phyloP scores from a whole-genome alignment of 92 coral and sea anemone genomes.

The Galaxea fascicularis region DNA sequence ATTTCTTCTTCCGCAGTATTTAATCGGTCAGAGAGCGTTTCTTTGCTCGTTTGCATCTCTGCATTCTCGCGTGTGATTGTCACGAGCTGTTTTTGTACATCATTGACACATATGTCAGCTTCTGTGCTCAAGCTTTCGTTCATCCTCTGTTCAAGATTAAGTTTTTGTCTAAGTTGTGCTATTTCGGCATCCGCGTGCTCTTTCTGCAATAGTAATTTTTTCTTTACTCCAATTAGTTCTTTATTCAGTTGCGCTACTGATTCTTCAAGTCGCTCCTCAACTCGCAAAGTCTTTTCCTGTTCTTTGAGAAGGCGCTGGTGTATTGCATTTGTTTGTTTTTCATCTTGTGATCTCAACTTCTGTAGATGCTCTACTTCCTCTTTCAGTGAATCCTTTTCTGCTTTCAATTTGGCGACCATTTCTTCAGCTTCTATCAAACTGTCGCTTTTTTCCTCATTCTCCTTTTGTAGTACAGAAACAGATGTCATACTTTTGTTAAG shows the following conservation, averaged over 20 bases:
- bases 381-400: constrained; percentile 57
- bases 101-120: constrained; percentile 79
- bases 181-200: constrained; percentile 72
- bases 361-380: constrained; percentile 56
- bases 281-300: constrained; percentile 49
- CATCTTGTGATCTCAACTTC: constrained; percentile 46
- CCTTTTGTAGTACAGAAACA: constrained; percentile 11
- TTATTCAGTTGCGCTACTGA: constrained; percentile 66
- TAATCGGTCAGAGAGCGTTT: constrained; percentile 57
- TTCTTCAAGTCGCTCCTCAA: constrained; percentile 72
- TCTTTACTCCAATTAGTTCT: constrained; percentile 65
- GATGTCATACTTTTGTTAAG: constrained; percentile 27
- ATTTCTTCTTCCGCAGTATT: constrained; percentile 70
- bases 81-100: constrained; percentile 69
- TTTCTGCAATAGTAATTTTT: constrained; percentile 48
- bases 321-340: constrained; percentile 55
- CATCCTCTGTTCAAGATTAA: constrained; percentile 68
- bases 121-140: constrained; percentile 84
- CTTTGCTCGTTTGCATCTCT: constrained; percentile 61
- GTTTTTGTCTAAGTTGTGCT: constrained; percentile 78
- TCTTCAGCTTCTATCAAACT: constrained; percentile 12
- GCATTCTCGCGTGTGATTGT: constrained; percentile 58
- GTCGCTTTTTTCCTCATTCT: constrained; percentile 9
- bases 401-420: constrained; percentile 15
- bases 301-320: constrained; percentile 72